Base-by-base conservation (phyloP, 2,113 vertebrate species). In the Bombycilla garrulus region DNA sequence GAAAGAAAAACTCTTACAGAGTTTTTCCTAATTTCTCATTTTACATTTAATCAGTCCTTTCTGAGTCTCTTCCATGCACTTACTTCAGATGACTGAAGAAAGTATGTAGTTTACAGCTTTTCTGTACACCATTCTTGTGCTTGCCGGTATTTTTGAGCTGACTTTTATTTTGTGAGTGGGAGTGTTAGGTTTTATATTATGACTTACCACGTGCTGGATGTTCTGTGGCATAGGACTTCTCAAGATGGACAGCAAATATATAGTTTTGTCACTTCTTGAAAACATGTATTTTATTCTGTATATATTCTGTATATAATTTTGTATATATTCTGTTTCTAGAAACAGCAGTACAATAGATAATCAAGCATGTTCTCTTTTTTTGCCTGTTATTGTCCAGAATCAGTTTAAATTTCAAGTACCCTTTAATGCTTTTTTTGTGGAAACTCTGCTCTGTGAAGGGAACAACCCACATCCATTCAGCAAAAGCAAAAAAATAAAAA, bases 241-340 rank as follows among this genome's bases (percentile, higher is more conserved):
- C 35, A 50, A 70, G 33, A 64, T 0, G 3, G 23, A 65, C 13
- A 90, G 38, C 20, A 86, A 77, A 47, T 28, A 56, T 0, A 4
- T 4, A 74, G 33, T 60, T 88, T 67, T 3, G 0, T 26, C 45
- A 40, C 13, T 71, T 88, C n/a, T 88, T 86, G 35, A 38, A 81
- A 81, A 71, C 0, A 0, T 54, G 7, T 25, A 47, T 73, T 72
- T 77, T 42, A 0, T 33, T 92, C 20, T 88, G 16, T 61, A n/a
- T n/a, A n/a, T n/a, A n/a, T n/a, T n/a, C n/a, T n/a, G n/a, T n/a
- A n/a, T n/a, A n/a, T n/a, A n/a, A n/a, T n/a, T n/a, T n/a, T n/a
- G n/a, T n/a, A n/a, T n/a, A n/a, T 42, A 0, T 33, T 92, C 20
- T 88, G 16, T 61, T 92, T 90, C 51, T 44, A 67, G 66, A 45